Conservation (phyloP, 1,140 invertebrate genomes). For the Holcopasites calliopsidis region DNA sequence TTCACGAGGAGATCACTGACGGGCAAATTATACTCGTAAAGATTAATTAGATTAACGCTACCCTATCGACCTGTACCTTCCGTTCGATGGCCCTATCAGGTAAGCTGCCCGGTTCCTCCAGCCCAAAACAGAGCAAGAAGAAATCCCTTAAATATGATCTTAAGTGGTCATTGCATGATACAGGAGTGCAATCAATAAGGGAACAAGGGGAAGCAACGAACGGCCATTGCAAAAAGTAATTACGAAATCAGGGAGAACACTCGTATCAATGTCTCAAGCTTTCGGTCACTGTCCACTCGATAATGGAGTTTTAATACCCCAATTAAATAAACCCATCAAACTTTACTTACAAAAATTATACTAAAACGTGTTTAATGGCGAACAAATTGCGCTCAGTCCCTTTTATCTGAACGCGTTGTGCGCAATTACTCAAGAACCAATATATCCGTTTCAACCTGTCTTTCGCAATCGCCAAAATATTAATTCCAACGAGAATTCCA, state of each 20-base stretch:
- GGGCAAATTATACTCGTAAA: constrained; percentile 75
- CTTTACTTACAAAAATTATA: not conserved
- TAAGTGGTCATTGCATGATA: constrained; percentile 8
- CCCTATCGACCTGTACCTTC: constrained; percentile 49
- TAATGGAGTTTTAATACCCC: not conserved
- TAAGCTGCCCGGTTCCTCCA: not conserved
- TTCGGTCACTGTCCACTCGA: not conserved
- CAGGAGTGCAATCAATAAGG: not conserved
- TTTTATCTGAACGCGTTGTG: no score
- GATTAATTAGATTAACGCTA: constrained; percentile 76
- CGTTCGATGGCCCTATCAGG: constrained; percentile 15
- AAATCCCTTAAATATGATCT: not conserved
- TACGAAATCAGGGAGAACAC: not conserved
- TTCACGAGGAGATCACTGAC: constrained; percentile 49
- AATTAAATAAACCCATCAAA: not conserved
- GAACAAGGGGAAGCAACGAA: not conserved
- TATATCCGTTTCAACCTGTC: no score
- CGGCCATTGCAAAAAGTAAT: not conserved
- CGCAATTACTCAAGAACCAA: no score
- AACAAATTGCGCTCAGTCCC: no score
- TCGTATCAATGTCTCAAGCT: not conserved
- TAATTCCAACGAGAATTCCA: no score
- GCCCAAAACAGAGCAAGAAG: not conserved
- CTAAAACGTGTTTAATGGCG: no score
- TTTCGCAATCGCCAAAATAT: no score